Conservation (phyloP, 2,797 vertebrate genomes). For the Pipistrellus pipistrellus region DNA sequence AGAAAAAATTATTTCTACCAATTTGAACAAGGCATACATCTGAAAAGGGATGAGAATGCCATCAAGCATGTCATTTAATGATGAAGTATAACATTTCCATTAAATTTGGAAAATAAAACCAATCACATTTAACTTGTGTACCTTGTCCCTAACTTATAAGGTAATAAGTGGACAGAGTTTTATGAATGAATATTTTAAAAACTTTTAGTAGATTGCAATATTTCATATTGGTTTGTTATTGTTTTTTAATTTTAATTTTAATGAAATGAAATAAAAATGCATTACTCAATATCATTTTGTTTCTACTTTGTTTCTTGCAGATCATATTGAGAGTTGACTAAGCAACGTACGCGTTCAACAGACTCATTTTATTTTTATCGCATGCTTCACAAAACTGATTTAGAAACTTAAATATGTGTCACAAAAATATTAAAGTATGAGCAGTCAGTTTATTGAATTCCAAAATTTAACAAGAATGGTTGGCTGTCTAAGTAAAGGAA, state of each 20-base stretch:
- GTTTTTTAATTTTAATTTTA: background rate
- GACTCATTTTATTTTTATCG: constrained; percentile 80
- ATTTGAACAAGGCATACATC: background rate
- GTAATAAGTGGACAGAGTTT: background rate
- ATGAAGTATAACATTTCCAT: background rate
- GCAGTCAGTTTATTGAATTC: constrained; percentile 66
- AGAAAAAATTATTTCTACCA: background rate
- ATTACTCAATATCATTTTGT: background rate
- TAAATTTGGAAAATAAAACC: background rate
- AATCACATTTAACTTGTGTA: background rate
- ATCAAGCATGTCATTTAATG: background rate
- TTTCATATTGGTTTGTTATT: background rate
- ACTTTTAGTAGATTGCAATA: background rate
- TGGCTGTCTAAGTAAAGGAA: constrained; percentile 29
- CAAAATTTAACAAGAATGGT: constrained; percentile 39
- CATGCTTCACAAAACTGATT: constrained; percentile 73
- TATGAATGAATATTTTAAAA: background rate
- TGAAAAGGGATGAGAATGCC: background rate
- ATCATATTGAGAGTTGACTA: constrained; percentile 62
- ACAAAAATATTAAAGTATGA: constrained; percentile 70
- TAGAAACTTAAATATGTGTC: constrained; percentile 72
- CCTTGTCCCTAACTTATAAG: background rate
- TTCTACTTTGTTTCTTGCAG: constrained; percentile 53
- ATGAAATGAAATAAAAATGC: constrained; percentile 18
- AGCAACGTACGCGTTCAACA: constrained; percentile 41